Percentiles rank a stretch among this genome's conserved stretches.
Conservation (phyloP, 2,113 vertebrate species). For the Gadus macrocephalus region DNA sequence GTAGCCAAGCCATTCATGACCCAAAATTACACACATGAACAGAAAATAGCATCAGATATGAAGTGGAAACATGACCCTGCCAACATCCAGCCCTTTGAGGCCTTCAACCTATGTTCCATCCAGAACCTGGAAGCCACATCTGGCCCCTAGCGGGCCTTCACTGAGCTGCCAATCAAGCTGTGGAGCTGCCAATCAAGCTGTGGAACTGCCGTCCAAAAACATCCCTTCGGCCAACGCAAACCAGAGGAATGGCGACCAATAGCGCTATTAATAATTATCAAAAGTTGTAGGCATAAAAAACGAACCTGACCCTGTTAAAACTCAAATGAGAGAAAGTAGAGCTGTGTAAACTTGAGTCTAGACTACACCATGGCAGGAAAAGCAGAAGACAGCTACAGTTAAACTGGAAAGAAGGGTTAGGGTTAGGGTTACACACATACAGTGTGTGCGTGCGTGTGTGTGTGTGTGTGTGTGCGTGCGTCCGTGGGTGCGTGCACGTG, state of each 20-base stretch:
- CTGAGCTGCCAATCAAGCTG: conserved; percentile 7
- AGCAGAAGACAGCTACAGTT: not conserved
- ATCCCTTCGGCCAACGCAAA: not conserved
- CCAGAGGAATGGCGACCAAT: conserved; percentile 4
- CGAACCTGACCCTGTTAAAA: not conserved
- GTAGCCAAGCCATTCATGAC: too few relatives aligned
- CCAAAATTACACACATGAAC: too few relatives aligned
- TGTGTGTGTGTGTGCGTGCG: not conserved
- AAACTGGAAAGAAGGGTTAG: conserved; percentile 15
- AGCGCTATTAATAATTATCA: not conserved
- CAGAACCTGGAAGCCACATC: conserved; percentile 6
- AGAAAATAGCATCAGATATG: too few relatives aligned
- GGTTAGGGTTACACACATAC: conserved; percentile 26
- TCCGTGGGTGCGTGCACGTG: not conserved
- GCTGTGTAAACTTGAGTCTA: not conserved
- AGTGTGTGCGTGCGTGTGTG: not conserved
- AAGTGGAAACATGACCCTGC: too few relatives aligned
- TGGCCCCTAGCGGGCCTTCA: not conserved
- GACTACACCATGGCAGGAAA: not conserved
- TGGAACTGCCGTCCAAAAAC: conserved; percentile 14
- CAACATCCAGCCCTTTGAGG: not conserved
- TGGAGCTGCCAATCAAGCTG: conserved; percentile 12
- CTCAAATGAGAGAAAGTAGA: not conserved
- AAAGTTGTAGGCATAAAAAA: not conserved
- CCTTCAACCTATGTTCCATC: conserved; percentile 12